A percentile compares a stretch with the other conserved stretches of the same genome.
These are phyloP conservation scores for Rutpela maculata DNA, from an alignment of 2,888 invertebrate genomes.

Conservation along the genomic window DNA sequence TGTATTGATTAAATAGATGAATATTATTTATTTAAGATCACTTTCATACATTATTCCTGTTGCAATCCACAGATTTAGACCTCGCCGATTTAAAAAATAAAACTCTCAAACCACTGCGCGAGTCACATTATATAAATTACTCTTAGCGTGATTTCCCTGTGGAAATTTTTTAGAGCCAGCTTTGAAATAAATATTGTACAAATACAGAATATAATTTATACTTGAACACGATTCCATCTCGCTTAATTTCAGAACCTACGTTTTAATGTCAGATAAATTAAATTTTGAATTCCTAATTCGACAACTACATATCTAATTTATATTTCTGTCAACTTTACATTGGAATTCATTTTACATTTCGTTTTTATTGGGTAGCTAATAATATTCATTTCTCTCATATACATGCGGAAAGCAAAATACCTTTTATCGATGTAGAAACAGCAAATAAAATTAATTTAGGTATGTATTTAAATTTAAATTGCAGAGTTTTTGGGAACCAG, in stretches of 20 bases:
- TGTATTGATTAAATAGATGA: too few species aligned
- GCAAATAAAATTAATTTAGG: too few species aligned
- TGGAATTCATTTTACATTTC: not conserved
- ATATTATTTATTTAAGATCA: not conserved
- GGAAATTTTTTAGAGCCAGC: constrained; percentile 37
- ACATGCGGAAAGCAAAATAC: too few species aligned
- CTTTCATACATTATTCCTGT: not conserved
- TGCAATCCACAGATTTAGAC: constrained; percentile 12
- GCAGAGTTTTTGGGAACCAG: too few species aligned
- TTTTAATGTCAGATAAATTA: not conserved
- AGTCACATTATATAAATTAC: constrained; percentile 36
- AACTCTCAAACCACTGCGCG: constrained; percentile 18
- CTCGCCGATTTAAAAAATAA: constrained; percentile 14
- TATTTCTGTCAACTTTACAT: not conserved
- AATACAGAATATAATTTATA: constrained; percentile 26
- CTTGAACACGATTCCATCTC: constrained; percentile 12
- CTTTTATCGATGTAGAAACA: too few species aligned
- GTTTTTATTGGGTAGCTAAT: too few species aligned
- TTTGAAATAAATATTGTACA: constrained; percentile 36
- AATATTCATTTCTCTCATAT: too few species aligned
- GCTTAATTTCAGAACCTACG: constrained; percentile 5
- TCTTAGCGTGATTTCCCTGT: constrained; percentile 39
- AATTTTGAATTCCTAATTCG: constrained; percentile 2
- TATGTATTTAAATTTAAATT: too few species aligned
- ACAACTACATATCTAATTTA: constrained; percentile 9